Evolutionary conservation across 1,140 invertebrate genomes (phyloP).

Genomic region (Drosophila takahashii): DNA sequence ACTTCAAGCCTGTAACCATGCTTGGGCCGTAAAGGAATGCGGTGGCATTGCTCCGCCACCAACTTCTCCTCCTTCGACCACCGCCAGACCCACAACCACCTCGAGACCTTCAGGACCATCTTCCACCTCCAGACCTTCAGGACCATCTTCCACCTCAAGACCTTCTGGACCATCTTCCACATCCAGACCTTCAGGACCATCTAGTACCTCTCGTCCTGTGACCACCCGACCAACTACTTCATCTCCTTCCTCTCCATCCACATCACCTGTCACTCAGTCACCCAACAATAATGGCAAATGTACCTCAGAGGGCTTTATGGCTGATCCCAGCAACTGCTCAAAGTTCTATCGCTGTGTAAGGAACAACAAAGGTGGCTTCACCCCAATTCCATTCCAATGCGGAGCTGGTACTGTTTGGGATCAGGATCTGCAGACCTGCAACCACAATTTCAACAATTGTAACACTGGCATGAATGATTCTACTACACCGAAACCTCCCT

Average conservation of each 20-base stretch:
- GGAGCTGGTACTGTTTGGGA: conserved; percentile 89
- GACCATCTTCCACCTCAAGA: neutral
- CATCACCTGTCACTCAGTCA: conserved; percentile 6
- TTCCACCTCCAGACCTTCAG: conserved; percentile 2
- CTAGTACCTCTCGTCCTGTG: conserved; percentile 16
- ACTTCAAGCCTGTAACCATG: conserved; percentile 87
- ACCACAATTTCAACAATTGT: conserved; percentile 85
- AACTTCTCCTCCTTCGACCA: conserved; percentile 13
- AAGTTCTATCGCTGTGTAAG: conserved; percentile 90
- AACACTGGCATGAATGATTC: conserved; percentile 20
- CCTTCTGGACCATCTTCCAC: neutral
- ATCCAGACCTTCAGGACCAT: conserved; percentile 4
- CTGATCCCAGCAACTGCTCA: conserved; percentile 86
- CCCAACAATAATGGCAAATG: conserved; percentile 42
- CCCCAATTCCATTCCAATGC: conserved; percentile 87
- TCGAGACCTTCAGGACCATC: neutral
- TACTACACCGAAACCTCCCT: conserved; percentile 54
- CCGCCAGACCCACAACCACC: conserved; percentile 16
- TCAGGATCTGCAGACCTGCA: conserved; percentile 86
- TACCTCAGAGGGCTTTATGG: conserved; percentile 60
- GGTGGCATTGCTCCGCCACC: conserved; percentile 31
- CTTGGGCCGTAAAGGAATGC: conserved; percentile 74
- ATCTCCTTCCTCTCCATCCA: conserved; percentile 7
- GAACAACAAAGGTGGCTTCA: conserved; percentile 86
- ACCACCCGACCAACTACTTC: conserved; percentile 17